Evolutionary conservation across 2,113 vertebrate genomes (phyloP), one percentile per base, ranked within the genome.

Genomic region (Rousettus leschenaultii): DNA sequence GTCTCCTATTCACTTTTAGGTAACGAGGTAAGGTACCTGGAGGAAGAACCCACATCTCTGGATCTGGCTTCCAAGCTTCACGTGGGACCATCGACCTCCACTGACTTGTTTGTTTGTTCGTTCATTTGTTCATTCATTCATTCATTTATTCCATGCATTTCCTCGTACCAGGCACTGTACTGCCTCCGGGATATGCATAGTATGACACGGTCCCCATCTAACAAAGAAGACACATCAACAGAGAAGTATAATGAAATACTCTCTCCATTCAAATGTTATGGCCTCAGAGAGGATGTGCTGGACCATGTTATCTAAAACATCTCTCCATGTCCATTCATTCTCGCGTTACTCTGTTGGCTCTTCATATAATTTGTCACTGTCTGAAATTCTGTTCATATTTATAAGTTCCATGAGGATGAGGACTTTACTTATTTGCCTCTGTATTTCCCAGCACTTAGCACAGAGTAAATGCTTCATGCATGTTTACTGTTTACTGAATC

Each of bases 61-160:
- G 63, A 45, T 28, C 73, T 65, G 59, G 80, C 24, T 43, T 96
- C 19, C 35, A 59, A 79, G 66, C 38, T 45, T 38, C 75, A 65
- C 28, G 35, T 53, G 12, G 43, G 38, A 61, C n/a, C 35, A 8
- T 35, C 66, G 3, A 26, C 51, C 26, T 74, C 30, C n/a, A 14
- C 1, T 5, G 51, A 48, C 30, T 30, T 7, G 1, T 7, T 30
- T 16, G n/a, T 1, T 43, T 8, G 0, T 38, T 26, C 68, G 26
- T n/a, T 7, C 11, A 9, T 38, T 71, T 38, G 24, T 3, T 33
- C 6, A 40, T 11, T 55, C 80, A 30, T 75, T 66, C 48, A 30
- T 3, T 33, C 8, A 45, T 11, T 55, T 75, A n/a, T 51, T 51
- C 48, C 48, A 51, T 51, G 48, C 48, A 51, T 38, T 33, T 63